Percentiles rank a stretch among this genome's conserved stretches.
Conservation (phyloP, 2,888 invertebrate species). For the Tryphoninae sp. region DNA sequence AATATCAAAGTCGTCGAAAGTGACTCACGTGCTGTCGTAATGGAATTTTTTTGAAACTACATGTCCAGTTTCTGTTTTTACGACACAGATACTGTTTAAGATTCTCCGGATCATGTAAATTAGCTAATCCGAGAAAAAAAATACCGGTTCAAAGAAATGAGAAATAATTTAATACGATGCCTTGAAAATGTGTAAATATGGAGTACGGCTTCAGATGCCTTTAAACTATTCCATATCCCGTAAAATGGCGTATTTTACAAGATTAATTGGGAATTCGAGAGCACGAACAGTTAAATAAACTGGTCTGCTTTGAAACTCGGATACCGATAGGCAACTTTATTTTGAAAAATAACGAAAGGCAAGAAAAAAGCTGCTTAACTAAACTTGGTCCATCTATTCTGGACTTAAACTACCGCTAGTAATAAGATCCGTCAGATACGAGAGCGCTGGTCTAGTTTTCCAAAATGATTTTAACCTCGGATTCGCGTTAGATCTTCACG, state of each 20-base stretch:
- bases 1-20: too few relatives aligned
- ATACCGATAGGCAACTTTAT: neutral
- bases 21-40: too few relatives aligned
- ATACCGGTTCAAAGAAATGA: too few relatives aligned
- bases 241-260: neutral
- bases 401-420: neutral
- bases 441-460: constrained; percentile 56
- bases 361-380: neutral
- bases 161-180: neutral
- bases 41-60: too few relatives aligned
- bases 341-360: neutral
- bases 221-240: neutral
- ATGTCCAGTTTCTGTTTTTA: too few relatives aligned
- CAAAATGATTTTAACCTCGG: constrained; percentile 43
- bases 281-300: too few relatives aligned
- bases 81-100: too few relatives aligned
- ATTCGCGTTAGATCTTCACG: constrained; percentile 43
- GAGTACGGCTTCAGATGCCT: neutral
- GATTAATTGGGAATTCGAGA: neutral
- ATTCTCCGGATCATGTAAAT: too few relatives aligned
- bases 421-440: neutral
- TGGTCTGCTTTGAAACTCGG: too few relatives aligned
- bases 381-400: neutral
- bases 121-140: too few relatives aligned
- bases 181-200: neutral